Conservation (phyloP, 2,797 vertebrate genomes). For the Crocodylus rhombifer region DNA sequence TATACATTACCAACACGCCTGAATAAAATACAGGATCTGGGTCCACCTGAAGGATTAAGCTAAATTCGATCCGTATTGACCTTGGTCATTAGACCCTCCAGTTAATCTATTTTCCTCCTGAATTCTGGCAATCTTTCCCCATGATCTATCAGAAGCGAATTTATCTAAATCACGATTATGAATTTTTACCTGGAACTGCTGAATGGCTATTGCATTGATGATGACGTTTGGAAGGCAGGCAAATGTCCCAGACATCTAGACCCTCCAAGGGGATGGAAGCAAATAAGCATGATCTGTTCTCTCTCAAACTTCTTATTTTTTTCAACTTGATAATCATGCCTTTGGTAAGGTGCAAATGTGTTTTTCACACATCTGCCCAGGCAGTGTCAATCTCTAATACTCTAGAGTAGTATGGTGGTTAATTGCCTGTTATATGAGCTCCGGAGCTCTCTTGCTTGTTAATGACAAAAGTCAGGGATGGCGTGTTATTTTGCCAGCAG, state of each 20-base stretch:
- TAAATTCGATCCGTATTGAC: neutral
- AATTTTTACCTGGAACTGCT: neutral
- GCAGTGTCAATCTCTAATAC: neutral
- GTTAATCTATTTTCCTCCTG: neutral
- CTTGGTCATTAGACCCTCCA: neutral
- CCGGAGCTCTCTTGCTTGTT: neutral
- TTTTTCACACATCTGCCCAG: constrained; percentile 19
- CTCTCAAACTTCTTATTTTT: constrained; percentile 29
- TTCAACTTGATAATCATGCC: neutral
- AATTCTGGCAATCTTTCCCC: neutral
- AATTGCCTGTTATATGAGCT: neutral
- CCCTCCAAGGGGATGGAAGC: neutral
- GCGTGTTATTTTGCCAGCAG: neutral
- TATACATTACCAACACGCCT: neutral
- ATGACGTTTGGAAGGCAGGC: constrained; percentile 21
- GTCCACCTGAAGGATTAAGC: neutral
- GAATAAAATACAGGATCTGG: neutral
- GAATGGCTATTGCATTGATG: constrained; percentile 10
- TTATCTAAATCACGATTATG: constrained; percentile 34
- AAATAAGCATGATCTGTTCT: constrained; percentile 3
- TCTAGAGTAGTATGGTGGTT: neutral
- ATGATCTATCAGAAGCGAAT: constrained; percentile 16
- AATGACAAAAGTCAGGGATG: neutral
- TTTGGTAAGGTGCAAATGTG: constrained; percentile 1
- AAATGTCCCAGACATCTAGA: constrained; percentile 33